Evolutionary conservation across 1,140 invertebrate genomes (phyloP).

Genomic region (Caenorhabditis remanei): DNA sequence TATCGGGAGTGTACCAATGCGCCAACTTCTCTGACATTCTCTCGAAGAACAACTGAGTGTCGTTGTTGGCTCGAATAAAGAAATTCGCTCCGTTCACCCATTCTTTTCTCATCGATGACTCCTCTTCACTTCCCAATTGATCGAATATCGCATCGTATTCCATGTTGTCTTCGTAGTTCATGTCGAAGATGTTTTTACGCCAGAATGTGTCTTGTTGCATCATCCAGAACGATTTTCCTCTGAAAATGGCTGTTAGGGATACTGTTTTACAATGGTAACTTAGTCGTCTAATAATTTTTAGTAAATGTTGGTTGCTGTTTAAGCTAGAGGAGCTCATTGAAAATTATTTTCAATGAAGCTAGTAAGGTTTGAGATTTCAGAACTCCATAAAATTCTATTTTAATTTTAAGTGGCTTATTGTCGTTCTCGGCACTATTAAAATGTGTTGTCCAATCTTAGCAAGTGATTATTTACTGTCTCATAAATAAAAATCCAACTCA

Average conservation of each 20-base stretch:
- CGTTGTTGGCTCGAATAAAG: constrained; percentile 75
- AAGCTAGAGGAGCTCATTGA: too few species aligned
- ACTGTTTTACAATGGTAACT: too few species aligned
- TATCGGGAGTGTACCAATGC: constrained; percentile 77
- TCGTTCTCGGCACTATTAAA: too few species aligned
- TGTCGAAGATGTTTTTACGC: constrained; percentile 74
- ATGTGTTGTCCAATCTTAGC: too few species aligned
- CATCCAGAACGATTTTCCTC: constrained; percentile 77
- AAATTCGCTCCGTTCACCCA: constrained; percentile 78
- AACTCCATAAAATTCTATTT: too few species aligned
- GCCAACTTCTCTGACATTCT: constrained; percentile 71
- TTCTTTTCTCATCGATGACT: constrained; percentile 73
- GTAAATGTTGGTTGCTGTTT: too few species aligned
- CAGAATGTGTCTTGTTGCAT: constrained; percentile 77
- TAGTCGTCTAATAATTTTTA: too few species aligned
- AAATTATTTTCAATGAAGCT: too few species aligned
- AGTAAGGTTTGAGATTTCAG: too few species aligned
- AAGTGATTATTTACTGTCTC: too few species aligned
- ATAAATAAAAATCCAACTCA: background rate
- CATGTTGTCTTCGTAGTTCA: constrained; percentile 71
- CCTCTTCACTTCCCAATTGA: constrained; percentile 72
- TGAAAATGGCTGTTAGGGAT: background rate
- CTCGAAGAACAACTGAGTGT: constrained; percentile 76
- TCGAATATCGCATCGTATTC: constrained; percentile 75
- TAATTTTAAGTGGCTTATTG: too few species aligned